phyloP scores from a whole-genome alignment of 2,113 vertebrate genomes.

The Todiramphus chloris region DNA sequence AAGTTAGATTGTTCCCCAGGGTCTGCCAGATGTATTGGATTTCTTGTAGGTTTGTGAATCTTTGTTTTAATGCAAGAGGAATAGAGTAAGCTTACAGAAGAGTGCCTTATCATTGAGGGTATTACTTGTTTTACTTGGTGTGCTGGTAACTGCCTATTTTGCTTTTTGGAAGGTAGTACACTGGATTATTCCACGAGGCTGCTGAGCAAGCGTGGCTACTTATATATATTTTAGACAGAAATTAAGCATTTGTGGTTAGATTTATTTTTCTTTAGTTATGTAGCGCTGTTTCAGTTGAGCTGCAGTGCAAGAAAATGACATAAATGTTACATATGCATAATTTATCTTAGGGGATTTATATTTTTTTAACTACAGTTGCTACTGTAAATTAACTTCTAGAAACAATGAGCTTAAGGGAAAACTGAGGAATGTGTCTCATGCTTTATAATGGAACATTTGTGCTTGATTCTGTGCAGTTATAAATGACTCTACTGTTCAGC shows the following conservation, averaged over 20 bases:
- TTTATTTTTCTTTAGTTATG: conserved; percentile 48
- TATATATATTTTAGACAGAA: background rate
- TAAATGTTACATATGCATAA: conserved; percentile 51
- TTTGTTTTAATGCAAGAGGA: background rate
- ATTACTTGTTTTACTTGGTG: background rate
- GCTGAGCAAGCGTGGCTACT: background rate
- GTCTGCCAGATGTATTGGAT: background rate
- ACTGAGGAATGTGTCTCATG: conserved; percentile 51
- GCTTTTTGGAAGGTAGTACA: background rate
- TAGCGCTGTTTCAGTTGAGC: conserved; percentile 28
- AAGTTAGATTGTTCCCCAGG: background rate
- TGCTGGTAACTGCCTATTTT: background rate
- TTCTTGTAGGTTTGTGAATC: background rate
- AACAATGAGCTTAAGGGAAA: conserved; percentile 72
- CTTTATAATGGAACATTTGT: conserved; percentile 72
- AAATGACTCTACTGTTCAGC: conserved; percentile 70
- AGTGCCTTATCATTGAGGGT: background rate
- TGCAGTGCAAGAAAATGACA: conserved; percentile 37
- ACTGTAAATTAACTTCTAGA: conserved; percentile 67
- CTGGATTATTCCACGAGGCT: background rate
- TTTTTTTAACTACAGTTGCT: conserved; percentile 49
- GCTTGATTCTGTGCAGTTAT: conserved; percentile 52
- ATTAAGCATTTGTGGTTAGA: conserved; percentile 40
- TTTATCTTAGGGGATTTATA: conserved; percentile 52
- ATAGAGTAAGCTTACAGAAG: background rate